Percentiles rank a stretch among this genome's conserved stretches.
phyloP scores from a whole-genome alignment of 2,888 invertebrate genomes.

The Sminthurinus aureus region DNA sequence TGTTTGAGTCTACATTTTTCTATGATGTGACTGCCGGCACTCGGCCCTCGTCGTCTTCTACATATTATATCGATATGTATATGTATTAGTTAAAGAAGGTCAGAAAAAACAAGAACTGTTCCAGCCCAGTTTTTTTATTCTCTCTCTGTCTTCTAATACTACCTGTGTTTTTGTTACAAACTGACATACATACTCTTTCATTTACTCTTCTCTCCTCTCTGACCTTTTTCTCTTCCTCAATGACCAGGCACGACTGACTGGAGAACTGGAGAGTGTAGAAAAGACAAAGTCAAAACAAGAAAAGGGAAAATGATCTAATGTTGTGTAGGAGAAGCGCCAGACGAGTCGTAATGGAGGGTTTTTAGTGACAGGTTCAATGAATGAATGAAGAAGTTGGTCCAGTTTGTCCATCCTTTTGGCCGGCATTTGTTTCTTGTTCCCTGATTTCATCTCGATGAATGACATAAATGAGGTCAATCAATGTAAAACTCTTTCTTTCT shows the following conservation, averaged over 20 bases:
- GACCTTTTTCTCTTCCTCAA: not conserved
- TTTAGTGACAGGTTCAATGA: conserved; percentile 38
- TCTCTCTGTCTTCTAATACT: not conserved
- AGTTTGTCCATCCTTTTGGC: too few relatives aligned
- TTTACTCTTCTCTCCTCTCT: not conserved
- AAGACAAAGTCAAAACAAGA: conserved; percentile 33
- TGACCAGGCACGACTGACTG: conserved; percentile 5
- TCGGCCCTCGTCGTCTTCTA: conserved; percentile 8
- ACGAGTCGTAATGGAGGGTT: conserved; percentile 45
- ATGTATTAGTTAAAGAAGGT: not conserved
- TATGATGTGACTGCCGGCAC: conserved; percentile 30
- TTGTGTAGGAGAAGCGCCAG: conserved; percentile 43
- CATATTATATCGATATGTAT: not conserved
- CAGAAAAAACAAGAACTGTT: not conserved
- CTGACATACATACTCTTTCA: too few relatives aligned
- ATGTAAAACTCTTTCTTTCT: conserved; percentile 12
- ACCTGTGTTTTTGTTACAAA: not conserved
- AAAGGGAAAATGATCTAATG: conserved; percentile 35
- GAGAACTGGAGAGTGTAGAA: not conserved
- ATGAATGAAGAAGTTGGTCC: conserved; percentile 37
- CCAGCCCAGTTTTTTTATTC: conserved; percentile 5
- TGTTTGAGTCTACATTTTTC: conserved; percentile 22
- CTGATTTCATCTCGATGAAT: conserved; percentile 28
- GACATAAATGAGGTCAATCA: conserved; percentile 40
- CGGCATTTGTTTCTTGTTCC: conserved; percentile 9